phyloP scores from a whole-genome alignment of 1,140 invertebrate species.

The Melitaea cinxia region DNA sequence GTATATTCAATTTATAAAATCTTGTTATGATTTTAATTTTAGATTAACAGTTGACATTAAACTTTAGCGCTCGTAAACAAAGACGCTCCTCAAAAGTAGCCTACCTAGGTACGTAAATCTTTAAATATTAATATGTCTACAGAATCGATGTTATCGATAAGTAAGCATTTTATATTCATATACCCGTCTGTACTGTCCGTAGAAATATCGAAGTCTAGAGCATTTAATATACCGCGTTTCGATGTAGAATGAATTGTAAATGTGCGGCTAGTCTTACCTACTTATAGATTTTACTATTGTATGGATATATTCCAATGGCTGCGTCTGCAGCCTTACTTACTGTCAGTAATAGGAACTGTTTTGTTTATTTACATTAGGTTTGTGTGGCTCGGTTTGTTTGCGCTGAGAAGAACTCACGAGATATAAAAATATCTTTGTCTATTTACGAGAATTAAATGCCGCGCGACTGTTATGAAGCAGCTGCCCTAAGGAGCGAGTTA shows the following conservation, averaged over 20 bases:
- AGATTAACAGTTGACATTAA: slow-evolving; percentile 17
- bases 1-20: not conserved
- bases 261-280: not conserved
- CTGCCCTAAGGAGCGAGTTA: slow-evolving; percentile 71
- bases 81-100: slow-evolving; percentile 14
- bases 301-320: slow-evolving; percentile 18
- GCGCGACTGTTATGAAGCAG: slow-evolving; percentile 71
- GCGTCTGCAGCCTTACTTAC: slow-evolving; percentile 21
- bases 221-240: not conserved
- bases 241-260: slow-evolving; percentile 4
- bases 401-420: slow-evolving; percentile 60
- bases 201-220: slow-evolving; percentile 5
- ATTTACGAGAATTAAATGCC: slow-evolving; percentile 79
- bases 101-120: slow-evolving; percentile 32
- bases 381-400: slow-evolving; percentile 70
- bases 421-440: slow-evolving; percentile 80
- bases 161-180: slow-evolving; percentile 25
- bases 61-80: slow-evolving; percentile 15
- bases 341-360: slow-evolving; percentile 44
- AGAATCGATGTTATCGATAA: slow-evolving; percentile 21
- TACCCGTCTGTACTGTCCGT: not conserved
- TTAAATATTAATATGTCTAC: slow-evolving; percentile 24
- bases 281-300: slow-evolving; percentile 5
- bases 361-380: slow-evolving; percentile 73
- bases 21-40: not conserved